phyloP scores from a whole-genome alignment of 2,888 invertebrate genomes.

The Perdita meconis region DNA sequence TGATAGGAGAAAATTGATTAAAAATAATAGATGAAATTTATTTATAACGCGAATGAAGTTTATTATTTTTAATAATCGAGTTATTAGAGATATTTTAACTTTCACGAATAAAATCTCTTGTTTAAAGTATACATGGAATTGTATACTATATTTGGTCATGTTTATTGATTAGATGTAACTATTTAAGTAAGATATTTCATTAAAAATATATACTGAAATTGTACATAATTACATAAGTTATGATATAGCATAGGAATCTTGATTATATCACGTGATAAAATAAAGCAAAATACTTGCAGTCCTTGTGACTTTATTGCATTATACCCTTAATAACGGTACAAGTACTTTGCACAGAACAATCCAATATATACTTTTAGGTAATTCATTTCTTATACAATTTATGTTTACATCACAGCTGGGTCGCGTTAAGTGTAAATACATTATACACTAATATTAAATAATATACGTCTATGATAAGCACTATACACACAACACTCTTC shows the following conservation, averaged over 20 bases:
- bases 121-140: constrained; percentile 21
- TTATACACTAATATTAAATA: constrained; percentile 1
- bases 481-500: not conserved
- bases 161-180: constrained; percentile 30
- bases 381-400: not conserved
- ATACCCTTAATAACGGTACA: not conserved
- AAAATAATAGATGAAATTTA: not conserved
- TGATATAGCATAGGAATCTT: constrained; percentile 28
- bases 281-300: constrained; percentile 41
- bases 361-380: constrained; percentile 22
- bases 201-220: constrained; percentile 45
- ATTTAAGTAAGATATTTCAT: constrained; percentile 19
- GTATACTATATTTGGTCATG: constrained; percentile 24
- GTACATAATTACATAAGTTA: constrained; percentile 65
- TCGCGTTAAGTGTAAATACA: constrained; percentile 14
- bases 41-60: constrained; percentile 9
- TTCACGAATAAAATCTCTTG: constrained; percentile 10
- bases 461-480: not conserved
- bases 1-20: too few relatives aligned
- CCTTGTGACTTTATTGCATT: constrained; percentile 29
- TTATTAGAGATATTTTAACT: constrained; percentile 35
- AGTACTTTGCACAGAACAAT: constrained; percentile 37
- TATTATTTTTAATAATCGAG: constrained; percentile 28
- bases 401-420: constrained; percentile 49
- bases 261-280: constrained; percentile 36